A percentile compares a stretch with the other conserved stretches of the same genome.
Conservation (phyloP, 2,797 vertebrate species). For the Anguilla anguilla region DNA sequence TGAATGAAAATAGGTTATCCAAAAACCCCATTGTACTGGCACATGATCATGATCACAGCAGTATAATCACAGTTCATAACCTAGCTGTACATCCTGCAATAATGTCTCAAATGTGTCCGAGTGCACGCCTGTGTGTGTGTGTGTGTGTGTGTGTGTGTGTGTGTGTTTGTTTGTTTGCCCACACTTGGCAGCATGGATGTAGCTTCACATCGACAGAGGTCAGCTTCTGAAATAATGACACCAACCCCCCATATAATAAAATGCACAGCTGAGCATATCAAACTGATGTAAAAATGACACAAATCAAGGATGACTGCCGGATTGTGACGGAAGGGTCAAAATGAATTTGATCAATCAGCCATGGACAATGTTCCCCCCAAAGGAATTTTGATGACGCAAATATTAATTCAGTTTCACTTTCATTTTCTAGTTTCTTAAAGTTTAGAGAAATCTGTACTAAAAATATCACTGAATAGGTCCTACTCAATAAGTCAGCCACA, state of each 20-base stretch:
- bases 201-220: neutral
- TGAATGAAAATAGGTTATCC: too few relatives aligned
- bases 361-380: neutral
- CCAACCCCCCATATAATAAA: neutral
- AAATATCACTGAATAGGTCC: too few relatives aligned
- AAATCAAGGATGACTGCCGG: neutral
- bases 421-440: too few relatives aligned
- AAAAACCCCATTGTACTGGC: neutral
- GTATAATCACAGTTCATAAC: neutral
- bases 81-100: neutral
- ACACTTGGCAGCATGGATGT: neutral
- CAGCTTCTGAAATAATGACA: neutral
- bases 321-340: neutral
- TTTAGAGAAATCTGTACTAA: too few relatives aligned
- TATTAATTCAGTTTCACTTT: too few relatives aligned
- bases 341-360: neutral
- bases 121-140: neutral
- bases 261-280: neutral
- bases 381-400: neutral
- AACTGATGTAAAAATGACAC: neutral
- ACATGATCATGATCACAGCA: neutral
- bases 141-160: neutral
- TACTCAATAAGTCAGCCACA: neutral
- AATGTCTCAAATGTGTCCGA: neutral
- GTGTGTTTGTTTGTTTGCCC: neutral